Percentiles rank a stretch among this genome's conserved stretches.
Evolutionary conservation across 2,113 vertebrate species (phyloP).

Genomic region (Lepus americanus): DNA sequence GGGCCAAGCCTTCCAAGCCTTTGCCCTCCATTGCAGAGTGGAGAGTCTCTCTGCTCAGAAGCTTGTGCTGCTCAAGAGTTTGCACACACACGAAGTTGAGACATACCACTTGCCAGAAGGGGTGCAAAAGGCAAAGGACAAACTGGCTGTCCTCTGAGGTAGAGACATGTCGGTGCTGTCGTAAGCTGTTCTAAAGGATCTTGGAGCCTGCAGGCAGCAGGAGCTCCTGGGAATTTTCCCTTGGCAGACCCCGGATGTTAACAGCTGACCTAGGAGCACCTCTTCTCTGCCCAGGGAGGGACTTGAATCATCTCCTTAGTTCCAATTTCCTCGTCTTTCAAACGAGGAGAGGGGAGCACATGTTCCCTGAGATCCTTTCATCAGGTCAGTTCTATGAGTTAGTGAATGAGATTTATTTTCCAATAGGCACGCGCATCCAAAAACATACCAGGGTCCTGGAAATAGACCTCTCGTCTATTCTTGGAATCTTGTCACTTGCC

Average conservation of each 20-base stretch:
- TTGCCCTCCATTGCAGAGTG: constrained; percentile 58
- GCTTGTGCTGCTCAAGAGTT: not conserved
- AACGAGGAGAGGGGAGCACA: not conserved
- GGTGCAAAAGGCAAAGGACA: constrained; percentile 29
- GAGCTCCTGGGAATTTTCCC: not conserved
- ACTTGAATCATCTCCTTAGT: not conserved
- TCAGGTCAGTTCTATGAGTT: not conserved
- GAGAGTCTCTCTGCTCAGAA: not conserved
- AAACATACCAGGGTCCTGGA: not conserved
- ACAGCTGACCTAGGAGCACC: not conserved
- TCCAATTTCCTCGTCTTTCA: not conserved
- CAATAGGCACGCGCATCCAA: not conserved
- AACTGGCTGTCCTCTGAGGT: not conserved
- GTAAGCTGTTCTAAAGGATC: not conserved
- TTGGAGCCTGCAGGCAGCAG: not conserved
- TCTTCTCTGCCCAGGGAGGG: not conserved
- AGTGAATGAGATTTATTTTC: not conserved
- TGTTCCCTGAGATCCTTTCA: not conserved
- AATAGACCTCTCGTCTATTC: not conserved
- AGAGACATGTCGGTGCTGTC: not conserved
- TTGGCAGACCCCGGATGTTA: not conserved
- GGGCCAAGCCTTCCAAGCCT: constrained; percentile 23
- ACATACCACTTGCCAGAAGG: constrained; percentile 58
- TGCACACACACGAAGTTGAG: constrained; percentile 66
- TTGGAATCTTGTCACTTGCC: not conserved